phyloP scores from a whole-genome alignment of 2,113 vertebrate species.

The Siniperca knerii region DNA sequence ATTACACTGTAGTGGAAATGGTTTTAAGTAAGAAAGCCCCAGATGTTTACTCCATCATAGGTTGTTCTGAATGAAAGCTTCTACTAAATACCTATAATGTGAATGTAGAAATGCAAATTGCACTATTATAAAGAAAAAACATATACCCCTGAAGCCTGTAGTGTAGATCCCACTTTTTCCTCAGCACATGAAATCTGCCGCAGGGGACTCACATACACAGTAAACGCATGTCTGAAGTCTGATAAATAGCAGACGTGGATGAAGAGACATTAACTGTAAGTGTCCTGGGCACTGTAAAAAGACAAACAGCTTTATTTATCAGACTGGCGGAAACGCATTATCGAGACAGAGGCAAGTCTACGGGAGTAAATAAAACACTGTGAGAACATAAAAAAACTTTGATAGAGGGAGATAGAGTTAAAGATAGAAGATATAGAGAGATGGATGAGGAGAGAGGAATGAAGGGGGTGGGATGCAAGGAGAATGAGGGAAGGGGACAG shows the following conservation, averaged over 20 bases:
- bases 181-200: conserved; percentile 68
- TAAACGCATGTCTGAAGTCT: conserved; percentile 73
- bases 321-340: conserved; percentile 75
- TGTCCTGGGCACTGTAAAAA: conserved; percentile 78
- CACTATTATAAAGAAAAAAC: conserved; percentile 30
- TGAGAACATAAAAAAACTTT: conserved; percentile 53
- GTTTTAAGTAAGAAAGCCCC: background rate
- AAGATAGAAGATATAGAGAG: conserved; percentile 47
- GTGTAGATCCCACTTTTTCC: conserved; percentile 53
- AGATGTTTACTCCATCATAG: conserved; percentile 10
- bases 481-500: conserved; percentile 38
- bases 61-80: conserved; percentile 1
- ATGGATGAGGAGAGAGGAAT: conserved; percentile 51
- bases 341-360: conserved; percentile 61
- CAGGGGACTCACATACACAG: conserved; percentile 63
- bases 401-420: conserved; percentile 42
- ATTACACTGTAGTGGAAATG: background rate
- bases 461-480: conserved; percentile 18
- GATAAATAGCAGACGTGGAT: conserved; percentile 79
- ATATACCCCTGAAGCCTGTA: conserved; percentile 35
- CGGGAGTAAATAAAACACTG: conserved; percentile 84
- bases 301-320: conserved; percentile 85
- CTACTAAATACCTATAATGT: conserved; percentile 8
- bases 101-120: conserved; percentile 34
- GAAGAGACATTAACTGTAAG: conserved; percentile 79